A percentile compares a stretch with the other conserved stretches of the same genome.
Evolutionary conservation across 2,113 vertebrate species (phyloP).

Genomic region (Plectropomus leopardus): DNA sequence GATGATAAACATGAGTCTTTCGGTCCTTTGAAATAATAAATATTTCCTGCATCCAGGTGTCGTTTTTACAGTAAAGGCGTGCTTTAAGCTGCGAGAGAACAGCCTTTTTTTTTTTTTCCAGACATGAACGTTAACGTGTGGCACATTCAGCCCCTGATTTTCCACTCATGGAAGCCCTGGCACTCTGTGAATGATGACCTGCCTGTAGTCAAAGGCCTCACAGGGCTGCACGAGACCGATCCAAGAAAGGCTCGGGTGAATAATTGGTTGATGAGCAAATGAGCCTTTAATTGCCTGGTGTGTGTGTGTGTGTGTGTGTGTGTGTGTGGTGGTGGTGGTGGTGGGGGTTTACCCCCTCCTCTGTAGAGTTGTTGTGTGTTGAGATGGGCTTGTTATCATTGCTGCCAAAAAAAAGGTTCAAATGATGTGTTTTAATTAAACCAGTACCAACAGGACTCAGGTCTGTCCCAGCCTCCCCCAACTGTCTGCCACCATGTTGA

Average conservation of each 20-base stretch:
- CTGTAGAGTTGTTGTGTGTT: background rate
- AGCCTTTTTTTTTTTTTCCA: constrained; percentile 29
- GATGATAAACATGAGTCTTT: constrained; percentile 8
- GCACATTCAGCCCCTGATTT: constrained; percentile 42
- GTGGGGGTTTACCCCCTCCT: background rate
- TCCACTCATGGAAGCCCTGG: constrained; percentile 30
- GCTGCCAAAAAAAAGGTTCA: constrained; percentile 36
- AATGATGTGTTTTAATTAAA: constrained; percentile 74
- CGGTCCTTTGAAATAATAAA: background rate
- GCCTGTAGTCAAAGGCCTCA: constrained; percentile 35
- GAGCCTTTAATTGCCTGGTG: constrained; percentile 44
- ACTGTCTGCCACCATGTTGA: constrained; percentile 45
- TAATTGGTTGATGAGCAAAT: constrained; percentile 53
- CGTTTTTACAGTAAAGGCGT: background rate
- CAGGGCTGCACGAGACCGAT: constrained; percentile 14
- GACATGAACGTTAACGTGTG: background rate
- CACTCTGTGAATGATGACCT: constrained; percentile 46
- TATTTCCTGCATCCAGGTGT: background rate
- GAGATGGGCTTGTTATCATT: constrained; percentile 39
- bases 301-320: background rate
- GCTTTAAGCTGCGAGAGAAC: background rate
- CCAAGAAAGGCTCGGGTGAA: constrained; percentile 26
- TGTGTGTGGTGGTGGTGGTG: no score
- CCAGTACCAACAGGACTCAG: constrained; percentile 36
- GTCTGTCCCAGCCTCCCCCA: constrained; percentile 41